Evolutionary conservation across 2,888 invertebrate species (phyloP).

Genomic region (Dorcus hopei): DNA sequence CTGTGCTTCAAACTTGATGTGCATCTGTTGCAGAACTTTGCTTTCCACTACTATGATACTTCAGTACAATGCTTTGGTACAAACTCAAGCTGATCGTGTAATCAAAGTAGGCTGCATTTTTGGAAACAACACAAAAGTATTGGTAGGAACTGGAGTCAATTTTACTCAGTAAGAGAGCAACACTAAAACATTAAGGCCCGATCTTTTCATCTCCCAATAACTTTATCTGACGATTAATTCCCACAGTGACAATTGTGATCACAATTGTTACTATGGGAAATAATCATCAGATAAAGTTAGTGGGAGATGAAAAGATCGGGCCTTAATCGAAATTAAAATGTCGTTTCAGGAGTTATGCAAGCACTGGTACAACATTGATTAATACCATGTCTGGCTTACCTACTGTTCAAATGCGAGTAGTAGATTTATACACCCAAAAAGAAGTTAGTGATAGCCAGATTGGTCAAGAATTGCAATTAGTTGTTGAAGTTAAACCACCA

Average conservation of each 20-base stretch:
- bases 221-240: no score
- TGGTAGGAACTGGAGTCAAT: constrained; percentile 57
- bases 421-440: constrained; percentile 55
- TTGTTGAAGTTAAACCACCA: constrained; percentile 58
- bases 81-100: constrained; percentile 79
- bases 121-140: constrained; percentile 51
- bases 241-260: no score
- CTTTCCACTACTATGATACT: constrained; percentile 74
- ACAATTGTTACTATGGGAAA: no score
- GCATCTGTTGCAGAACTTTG: constrained; percentile 58
- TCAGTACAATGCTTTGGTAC: constrained; percentile 80
- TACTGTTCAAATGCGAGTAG: constrained; percentile 56
- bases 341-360: constrained; percentile 45
- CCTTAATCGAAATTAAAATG: not conserved
- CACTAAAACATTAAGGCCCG: not conserved
- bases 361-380: constrained; percentile 51
- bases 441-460: constrained; percentile 64
- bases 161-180: constrained; percentile 52
- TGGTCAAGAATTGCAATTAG: constrained; percentile 64
- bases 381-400: constrained; percentile 51
- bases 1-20: not conserved
- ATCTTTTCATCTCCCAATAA: no score
- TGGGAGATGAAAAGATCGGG: no score
- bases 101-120: constrained; percentile 78
- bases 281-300: no score